Evolutionary conservation across 2,113 vertebrate species (phyloP), one percentile per base, ranked within the genome.

Genomic region (Crotalus viridis): DNA sequence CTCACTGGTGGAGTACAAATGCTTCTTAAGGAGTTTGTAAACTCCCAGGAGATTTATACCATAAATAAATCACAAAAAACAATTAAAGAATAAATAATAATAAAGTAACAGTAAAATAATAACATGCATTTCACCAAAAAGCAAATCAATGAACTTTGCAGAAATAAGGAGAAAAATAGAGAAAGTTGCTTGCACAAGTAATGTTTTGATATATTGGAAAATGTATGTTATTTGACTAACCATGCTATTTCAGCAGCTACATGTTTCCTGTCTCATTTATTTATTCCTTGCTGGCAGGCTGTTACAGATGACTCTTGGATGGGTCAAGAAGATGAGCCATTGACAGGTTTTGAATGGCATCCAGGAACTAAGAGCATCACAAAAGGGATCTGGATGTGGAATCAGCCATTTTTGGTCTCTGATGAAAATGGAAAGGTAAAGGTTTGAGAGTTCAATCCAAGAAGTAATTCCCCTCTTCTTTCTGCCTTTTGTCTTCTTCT

Each of bases 371-470:
- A 81, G 6, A 92, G 89, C 89, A 96, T 96, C 26, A 95, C 94
- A 13, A 96, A 94, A 86, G 97, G 97, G n/a, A 91, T 97, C 3
- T 97, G 97, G 97, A 96, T 97, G 94, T 97, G 97, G 97, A 97
- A 94, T 8, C 96, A 94, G 15, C 97, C 97, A 17, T 97, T 97
- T 88, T 94, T 97, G 87, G 91, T 97, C 59, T 92, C 94, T 17
- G 94, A 93, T n/a, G 94, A 96, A 12, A 95, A 95, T 5, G 95
- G 89, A 90, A 96, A 97, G 96, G 97, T 97, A 90, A 95, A 93
- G 10, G 33, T 21, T 85, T 89, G 7, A 22, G 39, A 3, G 2
- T 33, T 24, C 64, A 24, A 13, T 39, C 56, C 19, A 15, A 17
- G 51, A 24, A 43, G 19, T 8, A 17, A 28, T 22, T 69, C 4